Percentiles rank a stretch among this genome's conserved stretches.
Evolutionary conservation across 2,113 vertebrate genomes (phyloP).

Genomic region (Sclerurus mexicanus): DNA sequence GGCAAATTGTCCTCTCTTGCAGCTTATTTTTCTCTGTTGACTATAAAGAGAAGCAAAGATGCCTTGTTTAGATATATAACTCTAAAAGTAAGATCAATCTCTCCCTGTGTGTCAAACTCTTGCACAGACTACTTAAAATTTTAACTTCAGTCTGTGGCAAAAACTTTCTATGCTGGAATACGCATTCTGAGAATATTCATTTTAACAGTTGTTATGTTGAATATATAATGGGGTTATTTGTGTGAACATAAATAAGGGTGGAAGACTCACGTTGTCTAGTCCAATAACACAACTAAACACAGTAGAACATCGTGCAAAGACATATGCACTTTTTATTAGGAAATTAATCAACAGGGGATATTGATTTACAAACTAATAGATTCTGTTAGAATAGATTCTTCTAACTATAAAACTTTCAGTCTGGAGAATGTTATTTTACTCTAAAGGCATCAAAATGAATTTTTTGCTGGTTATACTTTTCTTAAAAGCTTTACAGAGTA

Average conservation of each 20-base stretch:
- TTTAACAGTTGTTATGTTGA: background rate
- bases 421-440: background rate
- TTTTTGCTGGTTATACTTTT: background rate
- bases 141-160: background rate
- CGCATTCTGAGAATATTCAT: background rate
- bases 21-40: background rate
- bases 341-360: constrained; percentile 38
- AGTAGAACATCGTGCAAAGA: background rate
- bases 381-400: constrained; percentile 12
- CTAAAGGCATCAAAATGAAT: background rate
- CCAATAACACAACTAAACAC: background rate
- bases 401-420: constrained; percentile 1
- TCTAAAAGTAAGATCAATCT: background rate
- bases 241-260: background rate
- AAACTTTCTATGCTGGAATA: background rate
- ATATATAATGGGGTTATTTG: background rate
- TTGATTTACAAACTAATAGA: constrained; percentile 36
- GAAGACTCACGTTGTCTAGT: background rate
- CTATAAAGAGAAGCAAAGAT: background rate
- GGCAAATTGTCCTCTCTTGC: background rate
- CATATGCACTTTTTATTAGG: constrained; percentile 6
- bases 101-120: background rate
- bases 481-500: background rate
- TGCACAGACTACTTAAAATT: background rate
- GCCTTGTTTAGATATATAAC: background rate